Base-by-base conservation (phyloP, 1,140 invertebrate species). In the Lerema accius region DNA sequence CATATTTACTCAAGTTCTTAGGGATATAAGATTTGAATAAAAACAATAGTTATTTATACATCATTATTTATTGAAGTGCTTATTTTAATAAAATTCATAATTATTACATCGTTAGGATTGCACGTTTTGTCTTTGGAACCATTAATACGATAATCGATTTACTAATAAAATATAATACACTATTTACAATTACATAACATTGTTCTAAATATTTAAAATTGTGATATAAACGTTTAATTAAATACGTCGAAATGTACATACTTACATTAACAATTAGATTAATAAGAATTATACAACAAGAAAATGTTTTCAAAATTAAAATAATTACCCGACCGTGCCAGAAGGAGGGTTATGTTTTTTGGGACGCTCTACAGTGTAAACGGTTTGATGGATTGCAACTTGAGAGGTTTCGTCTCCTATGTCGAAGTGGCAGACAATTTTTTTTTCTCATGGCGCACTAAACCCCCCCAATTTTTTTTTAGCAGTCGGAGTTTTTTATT, bases 51-150 rank as follows among this genome's bases (percentile, higher is more conserved):
- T 15, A 60, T 62, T 69, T 55, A 69, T 71, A 78, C 67, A 76
- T 76, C 53, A 72, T 81, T 69, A 79, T 87, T 84, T 86, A 89
- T 86, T 89, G 80, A 89, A 83, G 80, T 86, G 82, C 83, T 73
- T 78, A 64, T 74, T 69, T 72, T 73, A 70, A 71, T 76, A 73
- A 75, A 77, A 75, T 69, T 80, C 69, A 76, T 80, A 80, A 85
- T 78, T 69, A 79, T 65, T 73, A 84, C 69, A 76, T 69, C 62
- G 40, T 58, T 58, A 82, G 64, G 80, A 89, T 89, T 89, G 84
- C 86, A 89, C 86, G 66, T 80, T 74, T 37, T 65, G 68, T 89
- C 82, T 86, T 89, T 86, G 82, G 83, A 56, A 73, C 74, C 69
- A 76, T 83, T 84, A 69, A 85, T 62, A 58, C 55, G 55, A 58